Conservation (phyloP, 1,140 invertebrate genomes). For the Brachionus paranguensis region DNA sequence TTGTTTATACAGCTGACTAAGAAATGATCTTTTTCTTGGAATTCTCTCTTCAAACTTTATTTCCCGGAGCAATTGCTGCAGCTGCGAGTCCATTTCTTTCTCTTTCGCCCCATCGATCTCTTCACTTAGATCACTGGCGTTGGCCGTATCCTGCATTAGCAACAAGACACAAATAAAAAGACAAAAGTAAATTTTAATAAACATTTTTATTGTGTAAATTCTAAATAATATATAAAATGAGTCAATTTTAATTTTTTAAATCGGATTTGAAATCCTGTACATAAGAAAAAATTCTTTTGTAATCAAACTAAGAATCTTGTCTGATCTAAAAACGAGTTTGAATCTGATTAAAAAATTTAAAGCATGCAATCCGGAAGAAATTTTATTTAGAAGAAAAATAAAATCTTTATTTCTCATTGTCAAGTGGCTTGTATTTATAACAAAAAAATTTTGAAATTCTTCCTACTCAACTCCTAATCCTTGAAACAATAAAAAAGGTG, state of each 20-base stretch:
- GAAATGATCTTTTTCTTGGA: background rate
- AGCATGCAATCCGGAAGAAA: background rate
- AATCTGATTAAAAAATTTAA: background rate
- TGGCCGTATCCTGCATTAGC: background rate
- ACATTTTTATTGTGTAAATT: background rate
- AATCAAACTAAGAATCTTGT: background rate
- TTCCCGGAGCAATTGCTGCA: background rate
- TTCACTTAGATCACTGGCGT: background rate
- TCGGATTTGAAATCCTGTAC: background rate
- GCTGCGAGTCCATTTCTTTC: background rate
- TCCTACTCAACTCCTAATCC: background rate
- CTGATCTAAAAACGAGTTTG: background rate
- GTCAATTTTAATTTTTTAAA: background rate
- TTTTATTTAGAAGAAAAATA: background rate
- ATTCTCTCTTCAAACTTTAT: background rate
- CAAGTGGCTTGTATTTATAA: background rate
- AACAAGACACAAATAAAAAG: background rate
- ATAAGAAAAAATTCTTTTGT: background rate
- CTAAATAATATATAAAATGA: background rate
- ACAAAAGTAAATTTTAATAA: background rate
- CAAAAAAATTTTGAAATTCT: background rate
- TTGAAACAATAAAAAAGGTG: background rate
- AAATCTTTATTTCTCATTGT: background rate
- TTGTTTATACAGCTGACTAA: background rate
- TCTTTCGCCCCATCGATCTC: background rate